Percentiles rank a stretch among this genome's conserved stretches.
These are phyloP conservation scores for Petaurus breviceps DNA, from an alignment of 2,113 vertebrate species.

Conservation along the genomic window DNA sequence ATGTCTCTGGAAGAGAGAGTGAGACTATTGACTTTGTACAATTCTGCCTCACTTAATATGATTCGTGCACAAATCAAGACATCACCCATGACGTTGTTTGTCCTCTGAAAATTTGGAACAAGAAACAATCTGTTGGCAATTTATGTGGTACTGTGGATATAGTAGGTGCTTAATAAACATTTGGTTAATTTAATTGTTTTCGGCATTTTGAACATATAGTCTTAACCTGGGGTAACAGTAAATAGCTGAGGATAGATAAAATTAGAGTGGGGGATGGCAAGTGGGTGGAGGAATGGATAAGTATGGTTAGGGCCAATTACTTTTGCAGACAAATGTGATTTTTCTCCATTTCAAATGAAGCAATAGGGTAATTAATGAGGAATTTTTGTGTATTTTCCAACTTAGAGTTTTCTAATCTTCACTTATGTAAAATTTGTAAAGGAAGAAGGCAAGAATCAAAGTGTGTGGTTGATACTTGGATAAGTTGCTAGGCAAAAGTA, in stretches of 20 bases:
- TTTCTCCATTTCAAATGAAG: background rate
- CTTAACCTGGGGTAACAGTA: background rate
- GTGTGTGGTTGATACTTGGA: background rate
- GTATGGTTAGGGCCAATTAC: background rate
- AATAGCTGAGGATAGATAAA: background rate
- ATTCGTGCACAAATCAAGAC: background rate
- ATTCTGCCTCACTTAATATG: background rate
- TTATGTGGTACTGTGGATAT: background rate
- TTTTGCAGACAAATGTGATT: background rate
- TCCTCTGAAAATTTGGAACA: background rate
- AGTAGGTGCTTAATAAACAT: background rate
- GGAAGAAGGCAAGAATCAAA: background rate
- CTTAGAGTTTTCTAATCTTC: background rate
- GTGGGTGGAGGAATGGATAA: background rate
- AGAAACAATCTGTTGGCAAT: background rate
- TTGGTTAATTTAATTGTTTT: background rate
- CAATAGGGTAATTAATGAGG: background rate
- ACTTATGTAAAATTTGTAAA: background rate
- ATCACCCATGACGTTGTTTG: background rate
- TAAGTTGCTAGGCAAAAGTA: background rate
- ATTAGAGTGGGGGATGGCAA: background rate
- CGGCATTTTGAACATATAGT: background rate
- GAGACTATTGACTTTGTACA: background rate
- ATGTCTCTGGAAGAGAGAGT: background rate
- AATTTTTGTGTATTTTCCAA: background rate